phyloP scores from a whole-genome alignment of 2,797 vertebrate genomes.

The Epinephelus coioides region DNA sequence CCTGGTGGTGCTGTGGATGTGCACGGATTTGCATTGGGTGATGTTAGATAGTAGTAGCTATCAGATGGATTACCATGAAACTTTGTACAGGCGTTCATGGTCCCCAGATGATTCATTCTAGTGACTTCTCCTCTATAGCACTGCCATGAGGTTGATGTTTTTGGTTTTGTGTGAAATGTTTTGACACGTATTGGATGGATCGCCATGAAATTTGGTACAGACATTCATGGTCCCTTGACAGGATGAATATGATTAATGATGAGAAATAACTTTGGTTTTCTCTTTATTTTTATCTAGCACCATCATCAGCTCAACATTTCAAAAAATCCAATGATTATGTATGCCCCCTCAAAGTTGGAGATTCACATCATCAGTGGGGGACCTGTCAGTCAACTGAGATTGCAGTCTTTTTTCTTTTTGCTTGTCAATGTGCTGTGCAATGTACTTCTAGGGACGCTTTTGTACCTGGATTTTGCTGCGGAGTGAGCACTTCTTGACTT shows the following conservation, averaged over 20 bases:
- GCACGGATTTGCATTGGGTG: neutral
- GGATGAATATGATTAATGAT: neutral
- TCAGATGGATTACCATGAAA: neutral
- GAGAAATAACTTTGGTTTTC: neutral
- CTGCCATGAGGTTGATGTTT: neutral
- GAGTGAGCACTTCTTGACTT: too few relatives aligned
- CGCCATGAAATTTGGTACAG: too few relatives aligned
- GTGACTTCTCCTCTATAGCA: neutral
- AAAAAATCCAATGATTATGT: neutral
- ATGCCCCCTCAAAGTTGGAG: too few relatives aligned
- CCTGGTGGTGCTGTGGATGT: neutral
- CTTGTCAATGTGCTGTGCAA: too few relatives aligned
- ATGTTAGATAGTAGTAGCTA: neutral
- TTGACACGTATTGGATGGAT: neutral
- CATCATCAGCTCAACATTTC: neutral
- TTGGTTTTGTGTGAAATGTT: constrained; percentile 1
- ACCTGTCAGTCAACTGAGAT: too few relatives aligned
- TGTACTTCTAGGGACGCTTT: too few relatives aligned
- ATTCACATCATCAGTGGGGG: too few relatives aligned
- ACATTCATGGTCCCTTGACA: neutral
- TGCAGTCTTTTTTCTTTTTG: too few relatives aligned
- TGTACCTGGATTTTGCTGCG: too few relatives aligned
- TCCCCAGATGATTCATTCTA: neutral
- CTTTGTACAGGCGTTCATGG: neutral
- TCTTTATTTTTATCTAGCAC: neutral